These are phyloP conservation scores for Horisme vitalbata DNA, from an alignment of 2,888 invertebrate genomes.

Conservation along the genomic window DNA sequence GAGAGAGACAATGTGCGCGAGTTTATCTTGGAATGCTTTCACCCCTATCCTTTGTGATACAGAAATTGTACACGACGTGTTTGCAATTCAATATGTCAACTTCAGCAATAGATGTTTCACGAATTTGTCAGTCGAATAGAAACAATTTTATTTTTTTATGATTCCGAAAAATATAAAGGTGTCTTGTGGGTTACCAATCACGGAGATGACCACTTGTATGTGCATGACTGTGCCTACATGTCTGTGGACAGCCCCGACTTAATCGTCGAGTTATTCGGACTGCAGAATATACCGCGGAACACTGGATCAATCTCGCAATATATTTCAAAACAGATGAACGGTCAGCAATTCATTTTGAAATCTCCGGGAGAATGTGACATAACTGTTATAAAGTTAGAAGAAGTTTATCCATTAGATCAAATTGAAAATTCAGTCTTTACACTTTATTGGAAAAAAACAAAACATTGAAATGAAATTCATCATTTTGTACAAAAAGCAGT, in stretches of 20 bases:
- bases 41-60: constrained; percentile 34
- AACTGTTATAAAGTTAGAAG: neutral
- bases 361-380: neutral
- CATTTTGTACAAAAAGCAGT: neutral
- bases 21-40: constrained; percentile 37
- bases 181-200: no score
- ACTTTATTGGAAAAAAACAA: neutral
- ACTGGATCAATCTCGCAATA: constrained; percentile 6
- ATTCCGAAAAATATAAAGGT: no score
- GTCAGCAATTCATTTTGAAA: constrained; percentile 2
- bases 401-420: neutral
- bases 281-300: neutral
- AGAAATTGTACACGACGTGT: constrained; percentile 37
- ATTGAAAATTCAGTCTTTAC: no score
- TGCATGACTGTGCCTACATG: no score
- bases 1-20: constrained; percentile 26
- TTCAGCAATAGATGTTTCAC: neutral
- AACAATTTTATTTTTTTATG: no score
- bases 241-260: neutral
- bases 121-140: neutral
- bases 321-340: constrained; percentile 4
- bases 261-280: constrained; percentile 2
- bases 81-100: constrained; percentile 30
- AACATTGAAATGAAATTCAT: no score
- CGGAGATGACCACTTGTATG: no score